Conservation (phyloP, 2,888 invertebrate species). For the Ecliptopera silaceata region DNA sequence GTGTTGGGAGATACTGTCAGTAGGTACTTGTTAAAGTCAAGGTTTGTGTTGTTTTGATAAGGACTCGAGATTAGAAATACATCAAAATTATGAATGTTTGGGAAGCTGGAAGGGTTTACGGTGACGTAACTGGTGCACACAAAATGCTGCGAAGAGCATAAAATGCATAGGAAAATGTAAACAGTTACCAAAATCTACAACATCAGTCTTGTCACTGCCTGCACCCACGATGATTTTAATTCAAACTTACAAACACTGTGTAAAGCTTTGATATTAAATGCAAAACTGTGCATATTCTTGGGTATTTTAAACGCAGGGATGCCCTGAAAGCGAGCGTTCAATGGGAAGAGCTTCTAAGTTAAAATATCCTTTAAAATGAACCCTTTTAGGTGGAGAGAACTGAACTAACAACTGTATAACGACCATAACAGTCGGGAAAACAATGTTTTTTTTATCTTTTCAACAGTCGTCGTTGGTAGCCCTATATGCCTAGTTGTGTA, state of each 20-base stretch:
- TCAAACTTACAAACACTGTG: not conserved
- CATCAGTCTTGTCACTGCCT: too few species aligned
- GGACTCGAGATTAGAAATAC: not conserved
- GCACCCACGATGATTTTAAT: not conserved
- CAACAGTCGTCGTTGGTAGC: not conserved
- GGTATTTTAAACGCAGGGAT: not conserved
- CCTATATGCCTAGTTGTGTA: not conserved
- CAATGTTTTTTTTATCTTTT: too few species aligned
- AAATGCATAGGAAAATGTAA: too few species aligned
- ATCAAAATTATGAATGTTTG: not conserved
- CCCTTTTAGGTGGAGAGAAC: too few species aligned
- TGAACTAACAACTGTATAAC: too few species aligned
- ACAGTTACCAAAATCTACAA: too few species aligned
- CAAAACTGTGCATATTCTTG: not conserved
- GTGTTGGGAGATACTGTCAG: constrained; percentile 24
- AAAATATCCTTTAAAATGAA: too few species aligned
- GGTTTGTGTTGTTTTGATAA: constrained; percentile 14
- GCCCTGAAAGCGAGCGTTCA: not conserved
- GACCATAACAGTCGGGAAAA: too few species aligned
- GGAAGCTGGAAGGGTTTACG: not conserved
- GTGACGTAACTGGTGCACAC: too few species aligned
- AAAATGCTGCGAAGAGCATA: too few species aligned
- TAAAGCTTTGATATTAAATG: not conserved
- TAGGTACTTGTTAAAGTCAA: constrained; percentile 18
- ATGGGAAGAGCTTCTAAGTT: too few species aligned